These are phyloP conservation scores for Diogma glabrata DNA, from an alignment of 2,888 invertebrate genomes.

Conservation along the genomic window DNA sequence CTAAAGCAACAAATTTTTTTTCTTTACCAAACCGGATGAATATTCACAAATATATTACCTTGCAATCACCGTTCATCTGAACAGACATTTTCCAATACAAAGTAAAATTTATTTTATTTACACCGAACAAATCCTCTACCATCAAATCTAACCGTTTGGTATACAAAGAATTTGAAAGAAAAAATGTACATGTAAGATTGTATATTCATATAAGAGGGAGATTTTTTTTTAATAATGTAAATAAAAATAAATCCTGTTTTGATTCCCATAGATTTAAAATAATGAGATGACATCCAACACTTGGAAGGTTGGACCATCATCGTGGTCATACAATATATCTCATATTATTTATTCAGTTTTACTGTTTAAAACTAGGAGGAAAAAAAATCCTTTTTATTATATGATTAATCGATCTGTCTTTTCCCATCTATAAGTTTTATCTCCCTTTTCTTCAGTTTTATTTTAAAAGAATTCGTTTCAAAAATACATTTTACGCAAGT, in stretches of 20 bases:
- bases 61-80: no score
- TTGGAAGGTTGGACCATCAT: conserved; percentile 21
- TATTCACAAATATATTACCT: no score
- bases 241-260: conserved; percentile 32
- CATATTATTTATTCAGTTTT: no score
- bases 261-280: conserved; percentile 37
- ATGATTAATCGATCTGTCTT: conserved; percentile 11
- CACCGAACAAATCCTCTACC: no score
- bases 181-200: no score
- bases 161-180: no score
- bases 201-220: conserved; percentile 7
- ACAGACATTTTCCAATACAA: no score
- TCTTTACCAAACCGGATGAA: no score
- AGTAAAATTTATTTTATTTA: no score
- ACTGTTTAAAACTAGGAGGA: not conserved
- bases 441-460: not conserved
- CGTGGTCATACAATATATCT: conserved; percentile 5
- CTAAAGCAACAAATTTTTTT: no score
- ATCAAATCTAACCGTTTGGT: no score
- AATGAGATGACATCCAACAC: conserved; percentile 40
- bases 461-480: not conserved
- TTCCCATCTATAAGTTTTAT: not conserved
- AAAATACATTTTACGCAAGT: no score
- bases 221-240: conserved; percentile 1
- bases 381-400: not conserved